phyloP scores from a whole-genome alignment of 2,888 invertebrate species.

The Sinohyriopsis cumingii region DNA sequence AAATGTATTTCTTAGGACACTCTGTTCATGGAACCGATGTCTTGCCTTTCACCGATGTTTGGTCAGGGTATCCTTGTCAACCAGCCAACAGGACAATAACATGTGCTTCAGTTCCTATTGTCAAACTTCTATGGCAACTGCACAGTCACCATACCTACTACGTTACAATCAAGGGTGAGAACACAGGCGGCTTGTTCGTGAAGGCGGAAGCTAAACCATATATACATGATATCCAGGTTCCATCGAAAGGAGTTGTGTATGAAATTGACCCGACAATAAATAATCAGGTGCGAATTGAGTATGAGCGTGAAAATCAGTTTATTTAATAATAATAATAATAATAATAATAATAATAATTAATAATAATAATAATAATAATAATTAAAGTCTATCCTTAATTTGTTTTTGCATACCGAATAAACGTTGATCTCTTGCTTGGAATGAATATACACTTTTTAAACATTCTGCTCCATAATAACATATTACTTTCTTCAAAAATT shows the following conservation, averaged over 20 bases:
- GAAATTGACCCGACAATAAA: no score
- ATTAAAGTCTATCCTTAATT: no score
- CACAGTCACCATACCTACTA: slow-evolving; percentile 35
- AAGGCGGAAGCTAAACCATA: slow-evolving; percentile 31
- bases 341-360: neutral
- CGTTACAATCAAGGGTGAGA: slow-evolving; percentile 34
- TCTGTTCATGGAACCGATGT: slow-evolving; percentile 4
- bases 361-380: neutral
- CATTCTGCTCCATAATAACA: no score
- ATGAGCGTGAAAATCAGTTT: neutral
- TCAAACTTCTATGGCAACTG: slow-evolving; percentile 24
- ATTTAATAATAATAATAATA: neutral
- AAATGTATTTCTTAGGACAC: slow-evolving; percentile 6
- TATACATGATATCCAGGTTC: slow-evolving; percentile 30
- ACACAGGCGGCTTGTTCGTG: slow-evolving; percentile 27
- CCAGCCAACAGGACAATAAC: slow-evolving; percentile 1
- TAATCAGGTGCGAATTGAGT: no score
- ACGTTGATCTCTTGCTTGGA: no score
- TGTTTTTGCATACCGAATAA: no score
- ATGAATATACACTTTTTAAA: no score
- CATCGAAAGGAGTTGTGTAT: slow-evolving; percentile 32
- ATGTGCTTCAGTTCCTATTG: slow-evolving; percentile 25
- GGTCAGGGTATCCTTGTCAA: slow-evolving; percentile 19
- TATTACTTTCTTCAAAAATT: no score
- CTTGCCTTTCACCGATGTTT: slow-evolving; percentile 10